Base-by-base conservation (phyloP, 2,888 invertebrate species). In the Empis livida region DNA sequence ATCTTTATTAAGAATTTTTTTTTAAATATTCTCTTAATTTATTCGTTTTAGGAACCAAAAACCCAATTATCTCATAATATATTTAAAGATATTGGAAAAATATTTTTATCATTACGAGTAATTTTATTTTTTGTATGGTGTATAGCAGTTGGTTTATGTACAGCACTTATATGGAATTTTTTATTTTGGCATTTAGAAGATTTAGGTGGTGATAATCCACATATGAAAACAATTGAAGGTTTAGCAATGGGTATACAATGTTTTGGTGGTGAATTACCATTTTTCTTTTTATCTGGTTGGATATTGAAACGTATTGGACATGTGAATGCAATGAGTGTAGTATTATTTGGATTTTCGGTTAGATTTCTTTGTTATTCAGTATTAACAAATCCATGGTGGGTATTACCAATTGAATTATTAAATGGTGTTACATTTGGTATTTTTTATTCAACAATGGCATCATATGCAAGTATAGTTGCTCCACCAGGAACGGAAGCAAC, bases 401-500 rank as follows among this genome's bases (percentile, higher is more conserved):
- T 86, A 42, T 71, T 95, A 49, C 82, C 89, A 0, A 79, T 94
- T 45, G 95, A 95, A 67, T 65, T 91, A 51, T 69, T 87, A 10
- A 91, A 94, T 67, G 92, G 94, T 1, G 71, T 93, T 17, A 90
- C 92, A 0, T 87, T 88, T 63, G 93, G 93, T 16, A 76, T 92
- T 62, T 87, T 87, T 59, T 92, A 87, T 65, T 80, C 90, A 0
- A 83, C 88, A 10, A 88, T 91, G 86, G 82, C 89, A 15, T 87
- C 89, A 0, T 92, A 90, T 66, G 90, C 90, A 1, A 86, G 82
- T 61, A 78, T 84, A 51, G 78, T 88, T 1, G 83, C 91, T 2
- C 88, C 89, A 2, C 77, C 82, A 0, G 91, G 90, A 10, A 86
- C 86, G 0, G 86, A 88, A 67, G 86, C 89, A 1, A 91, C 92